Evolutionary conservation across 2,888 invertebrate species (phyloP), one percentile per base, ranked within the genome.

Genomic region (Drosophila prolongata): DNA sequence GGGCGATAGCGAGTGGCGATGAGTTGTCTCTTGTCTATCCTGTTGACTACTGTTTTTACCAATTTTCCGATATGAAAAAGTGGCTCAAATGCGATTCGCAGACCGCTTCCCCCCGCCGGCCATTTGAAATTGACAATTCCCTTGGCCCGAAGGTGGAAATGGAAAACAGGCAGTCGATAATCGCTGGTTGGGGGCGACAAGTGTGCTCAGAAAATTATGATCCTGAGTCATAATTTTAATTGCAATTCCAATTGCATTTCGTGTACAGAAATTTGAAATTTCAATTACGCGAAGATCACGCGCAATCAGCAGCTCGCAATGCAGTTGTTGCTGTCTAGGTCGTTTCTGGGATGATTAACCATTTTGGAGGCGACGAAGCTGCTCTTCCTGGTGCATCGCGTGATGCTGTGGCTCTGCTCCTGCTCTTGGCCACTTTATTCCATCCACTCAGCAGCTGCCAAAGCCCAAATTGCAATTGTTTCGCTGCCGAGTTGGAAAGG

Each of bases 221-320:
- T 56, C 68, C 70, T 68, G 74, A 38, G 61, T 59, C 58, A n/a
- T n/a, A n/a, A n/a, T n/a, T 71, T 78, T 81, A 87, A 87, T 85
- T 85, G 82, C 71, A 43, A 65, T 56, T 52, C 43, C 68, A 52
- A 56, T 57, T 47, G 56, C 65, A 38, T 72, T 59, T 70, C 74
- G 72, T 78, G 61, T 62, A 50, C 43, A 37, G 49, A 62, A 60
- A 70, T 67, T 77, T 85, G 66, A 81, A 83, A 83, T 83, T 89
- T 83, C 88, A 83, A 83, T 83, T 83, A 85, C 66, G 46, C 52
- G 73, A 85, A 85, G 85, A 81, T 81, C 81, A 89, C 78, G 81
- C 75, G 89, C 89, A 81, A 89, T 81, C 89, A 89, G 75, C 88
- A 85, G 19, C 24, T 46, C 44, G 34, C 14, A 37, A 30, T 16